A percentile compares a stretch with the other conserved stretches of the same genome.
phyloP scores from a whole-genome alignment of 2,113 vertebrate species.

The Rhombomys opimus region DNA sequence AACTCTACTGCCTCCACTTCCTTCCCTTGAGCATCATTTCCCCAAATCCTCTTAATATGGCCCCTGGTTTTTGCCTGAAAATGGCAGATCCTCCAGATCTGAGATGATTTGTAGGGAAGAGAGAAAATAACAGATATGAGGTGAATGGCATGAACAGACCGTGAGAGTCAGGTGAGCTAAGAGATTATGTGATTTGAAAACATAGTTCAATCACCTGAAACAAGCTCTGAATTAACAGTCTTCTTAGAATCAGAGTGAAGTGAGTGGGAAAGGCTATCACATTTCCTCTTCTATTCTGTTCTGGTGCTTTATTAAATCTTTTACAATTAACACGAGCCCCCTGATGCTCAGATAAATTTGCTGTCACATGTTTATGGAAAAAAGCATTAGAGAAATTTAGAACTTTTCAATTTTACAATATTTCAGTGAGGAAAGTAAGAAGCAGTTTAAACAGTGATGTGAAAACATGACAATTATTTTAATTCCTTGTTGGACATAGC shows the following conservation, averaged over 20 bases:
- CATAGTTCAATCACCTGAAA: neutral
- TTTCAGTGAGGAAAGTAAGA: neutral
- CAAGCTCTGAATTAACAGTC: neutral
- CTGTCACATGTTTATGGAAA: conserved; percentile 3
- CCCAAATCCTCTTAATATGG: neutral
- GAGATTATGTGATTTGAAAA: neutral
- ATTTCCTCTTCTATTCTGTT: conserved; percentile 19
- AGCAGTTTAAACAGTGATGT: neutral
- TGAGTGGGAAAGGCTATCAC: neutral
- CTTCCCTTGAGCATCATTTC: neutral
- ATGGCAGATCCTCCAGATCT: neutral
- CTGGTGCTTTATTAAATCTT: neutral
- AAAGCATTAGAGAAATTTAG: neutral
- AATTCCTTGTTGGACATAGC: neutral
- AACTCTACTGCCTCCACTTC: neutral
- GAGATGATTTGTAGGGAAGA: neutral
- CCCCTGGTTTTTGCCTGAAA: neutral
- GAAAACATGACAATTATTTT: neutral
- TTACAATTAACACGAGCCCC: neutral
- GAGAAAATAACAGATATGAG: neutral
- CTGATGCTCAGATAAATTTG: neutral
- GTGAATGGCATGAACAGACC: neutral
- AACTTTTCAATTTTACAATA: neutral
- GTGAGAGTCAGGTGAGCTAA: neutral
- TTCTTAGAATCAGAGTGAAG: neutral